Base-by-base conservation (phyloP, 2,888 invertebrate species). In the Callinectes sapidus region DNA sequence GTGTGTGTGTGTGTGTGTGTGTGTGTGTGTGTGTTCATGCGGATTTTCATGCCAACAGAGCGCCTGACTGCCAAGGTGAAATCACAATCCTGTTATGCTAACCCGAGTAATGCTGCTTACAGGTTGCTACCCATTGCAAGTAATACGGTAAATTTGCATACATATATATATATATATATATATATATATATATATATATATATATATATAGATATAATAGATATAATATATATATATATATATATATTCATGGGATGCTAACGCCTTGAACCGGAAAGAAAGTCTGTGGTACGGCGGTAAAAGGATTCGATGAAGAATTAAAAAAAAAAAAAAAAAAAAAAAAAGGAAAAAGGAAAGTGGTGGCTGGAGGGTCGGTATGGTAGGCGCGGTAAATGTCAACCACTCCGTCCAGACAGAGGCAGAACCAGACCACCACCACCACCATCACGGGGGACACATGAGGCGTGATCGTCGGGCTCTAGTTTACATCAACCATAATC, bases 401-500 rank as follows among this genome's bases (percentile, higher is more conserved):
- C 18, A 35, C 32, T 35, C 55, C 5, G n/a, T 8, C 32, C 32
- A 23, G 48, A 16, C n/a, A 32, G 48, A 16, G 61, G 61, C 61
- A 61, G 61, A 23, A 23, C 32, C 35, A 35, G 81, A 81, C 35
- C 32, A 81, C 32, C 35, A 71, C 71, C 71, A 71, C 71, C 71
- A 28, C n/a, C 71, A 71, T 28, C 28, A 71, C 71, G 13, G 28
- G 28, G 71, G 28, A 28, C 35, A 81, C 16, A 35, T 8, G 81
- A 81, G 35, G 81, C 81, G 81, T 35, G 81, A 35, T 81, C 14
- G 35, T 13, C 16, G 71, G 71, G 16, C 32, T 35, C 81, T 81
- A 35, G 32, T 35, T 81, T 81, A 81, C 81, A n/a, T 81, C 32
- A 81, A 81, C 18, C 81, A 81, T 35, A 35, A 81, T 81, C 81